Evolutionary conservation across 2,113 vertebrate species (phyloP).

Genomic region (Garra rufa): DNA sequence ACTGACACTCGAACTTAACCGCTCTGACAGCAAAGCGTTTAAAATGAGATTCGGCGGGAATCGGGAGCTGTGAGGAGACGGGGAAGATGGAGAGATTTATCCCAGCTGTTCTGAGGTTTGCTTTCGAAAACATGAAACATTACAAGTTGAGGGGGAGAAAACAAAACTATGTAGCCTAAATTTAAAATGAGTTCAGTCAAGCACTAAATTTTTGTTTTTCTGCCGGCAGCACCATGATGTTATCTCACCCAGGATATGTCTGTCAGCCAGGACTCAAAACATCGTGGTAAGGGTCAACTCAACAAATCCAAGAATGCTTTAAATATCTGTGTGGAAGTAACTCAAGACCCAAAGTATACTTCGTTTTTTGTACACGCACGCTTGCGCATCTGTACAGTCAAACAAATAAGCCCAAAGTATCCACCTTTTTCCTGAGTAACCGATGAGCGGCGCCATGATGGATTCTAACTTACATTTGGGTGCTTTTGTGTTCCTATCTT

Average conservation of each 20-base stretch:
- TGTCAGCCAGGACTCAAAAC: background rate
- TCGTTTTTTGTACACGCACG: too few species aligned
- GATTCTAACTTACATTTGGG: too few species aligned
- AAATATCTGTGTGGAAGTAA: background rate
- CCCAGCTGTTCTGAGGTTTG: background rate
- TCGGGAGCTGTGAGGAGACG: constrained; percentile 41
- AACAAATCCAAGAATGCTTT: background rate
- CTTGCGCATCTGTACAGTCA: too few species aligned
- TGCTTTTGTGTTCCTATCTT: too few species aligned
- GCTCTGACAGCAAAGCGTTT: constrained; percentile 62
- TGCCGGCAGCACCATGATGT: background rate
- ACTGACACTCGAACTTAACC: constrained; percentile 62
- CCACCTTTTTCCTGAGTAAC: too few species aligned
- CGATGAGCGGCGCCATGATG: too few species aligned
- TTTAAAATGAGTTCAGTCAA: background rate
- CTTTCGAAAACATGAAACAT: background rate
- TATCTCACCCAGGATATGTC: background rate
- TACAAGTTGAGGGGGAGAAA: background rate
- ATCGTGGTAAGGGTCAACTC: background rate
- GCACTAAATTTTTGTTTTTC: background rate
- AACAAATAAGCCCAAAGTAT: too few species aligned
- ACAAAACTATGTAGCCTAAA: background rate
- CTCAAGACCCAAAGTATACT: too few species aligned
- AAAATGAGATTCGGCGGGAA: constrained; percentile 28
- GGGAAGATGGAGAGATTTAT: constrained; percentile 37